Evolutionary conservation across 2,797 vertebrate genomes (phyloP), one percentile per base, ranked within the genome.

Genomic region (Onychomys arenicola): DNA sequence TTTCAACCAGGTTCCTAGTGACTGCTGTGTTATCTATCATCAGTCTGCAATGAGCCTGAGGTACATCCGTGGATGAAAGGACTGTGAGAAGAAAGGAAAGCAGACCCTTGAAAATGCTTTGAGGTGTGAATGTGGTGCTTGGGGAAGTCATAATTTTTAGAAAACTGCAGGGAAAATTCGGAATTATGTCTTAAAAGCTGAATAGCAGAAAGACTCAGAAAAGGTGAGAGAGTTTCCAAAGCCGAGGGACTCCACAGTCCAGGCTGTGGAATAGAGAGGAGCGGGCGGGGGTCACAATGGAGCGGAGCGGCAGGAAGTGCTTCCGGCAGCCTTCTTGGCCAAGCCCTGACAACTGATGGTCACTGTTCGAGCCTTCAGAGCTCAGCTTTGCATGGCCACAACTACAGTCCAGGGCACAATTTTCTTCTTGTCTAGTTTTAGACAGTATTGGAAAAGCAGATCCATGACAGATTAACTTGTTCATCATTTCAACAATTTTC

Each of bases 81-180:
- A 57, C 4, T 6, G 6, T 71, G 40, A 78, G n/a, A 67, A 89
- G 46, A 46, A 88, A 89, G 55, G 23, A 92, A 21, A 85, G 12
- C 46, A 16, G 43, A 13, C 19, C 11, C n/a, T 61, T 34, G 40
- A 71, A 81, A 71, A 88, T 84, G 34, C 57, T 57, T 78, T n/a
- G 73, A 67, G 7, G 4, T 55, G 43, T 29, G 34, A 1, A 34
- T 4, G 87, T 29, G 12, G 21, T 55, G 19, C 4, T 27, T 12
- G 57, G 59, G 75, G 37, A 91, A 83, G 80, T 93, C 92, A 81
- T 10, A 12, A 69, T 85, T 77, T 81, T 69, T 95, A 95, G 80
- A 81, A 88, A 93, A 81, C 3, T 57, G 57, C 25, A 93, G 25
- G 13, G 75, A 90, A 93, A 43, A 17, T n/a, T 92, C 84, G 55